A percentile compares a stretch with the other conserved stretches of the same genome.
Evolutionary conservation across 2,888 invertebrate genomes (phyloP).

Genomic region (Nemapogon koenigi): DNA sequence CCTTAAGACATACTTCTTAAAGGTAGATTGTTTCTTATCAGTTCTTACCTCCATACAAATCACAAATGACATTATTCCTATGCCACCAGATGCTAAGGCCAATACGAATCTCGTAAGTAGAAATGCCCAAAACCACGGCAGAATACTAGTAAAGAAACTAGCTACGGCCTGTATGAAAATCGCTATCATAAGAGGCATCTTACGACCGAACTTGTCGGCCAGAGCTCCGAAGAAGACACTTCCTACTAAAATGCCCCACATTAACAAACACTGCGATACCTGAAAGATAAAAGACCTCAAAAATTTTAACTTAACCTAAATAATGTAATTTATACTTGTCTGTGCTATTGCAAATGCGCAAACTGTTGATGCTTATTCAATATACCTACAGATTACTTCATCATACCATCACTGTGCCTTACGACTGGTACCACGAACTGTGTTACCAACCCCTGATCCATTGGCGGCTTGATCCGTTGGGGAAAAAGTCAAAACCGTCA

Average conservation of each 20-base stretch:
- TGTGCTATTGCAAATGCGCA: too few species aligned
- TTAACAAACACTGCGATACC: conserved; percentile 66
- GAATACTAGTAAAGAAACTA: conserved; percentile 57
- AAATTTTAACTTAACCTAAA: too few species aligned
- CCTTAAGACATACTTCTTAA: too few species aligned
- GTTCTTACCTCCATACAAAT: conserved; percentile 65
- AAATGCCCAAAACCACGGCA: conserved; percentile 61
- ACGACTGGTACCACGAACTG: too few species aligned
- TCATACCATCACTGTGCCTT: too few species aligned
- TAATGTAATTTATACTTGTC: too few species aligned
- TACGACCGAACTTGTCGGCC: conserved; percentile 69
- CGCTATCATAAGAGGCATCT: conserved; percentile 59
- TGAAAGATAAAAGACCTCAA: conserved; percentile 25
- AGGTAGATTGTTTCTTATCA: too few species aligned
- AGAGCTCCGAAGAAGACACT: conserved; percentile 65
- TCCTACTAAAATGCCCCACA: conserved; percentile 69
- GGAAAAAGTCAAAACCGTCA: too few species aligned
- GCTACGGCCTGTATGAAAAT: conserved; percentile 59
- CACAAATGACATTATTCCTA: conserved; percentile 70
- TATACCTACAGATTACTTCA: too few species aligned
- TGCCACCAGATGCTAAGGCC: conserved; percentile 68
- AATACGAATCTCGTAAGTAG: conserved; percentile 58
- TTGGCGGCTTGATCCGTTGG: too few species aligned
- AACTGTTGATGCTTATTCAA: too few species aligned
- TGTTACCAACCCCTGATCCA: too few species aligned